A percentile compares a stretch with the other conserved stretches of the same genome.
Evolutionary conservation across 2,797 vertebrate genomes (phyloP).

Genomic region (Tiaroga cobitis): DNA sequence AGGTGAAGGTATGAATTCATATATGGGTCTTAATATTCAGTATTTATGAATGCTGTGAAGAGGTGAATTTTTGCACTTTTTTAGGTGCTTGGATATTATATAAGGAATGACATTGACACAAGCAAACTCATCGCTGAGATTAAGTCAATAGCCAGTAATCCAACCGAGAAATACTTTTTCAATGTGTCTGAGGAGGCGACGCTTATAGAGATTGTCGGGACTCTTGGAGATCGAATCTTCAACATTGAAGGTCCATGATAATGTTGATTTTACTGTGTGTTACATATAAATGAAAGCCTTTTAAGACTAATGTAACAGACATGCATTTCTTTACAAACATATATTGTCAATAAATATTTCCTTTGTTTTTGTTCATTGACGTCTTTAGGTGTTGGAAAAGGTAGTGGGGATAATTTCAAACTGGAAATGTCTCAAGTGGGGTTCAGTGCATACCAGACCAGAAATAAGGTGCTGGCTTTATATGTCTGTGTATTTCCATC

Average conservation of each 20-base stretch:
- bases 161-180: slow-evolving; percentile 85
- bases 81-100: slow-evolving; percentile 79
- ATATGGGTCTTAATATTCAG: background rate
- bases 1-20: background rate
- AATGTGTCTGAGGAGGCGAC: slow-evolving; percentile 87
- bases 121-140: slow-evolving; percentile 86
- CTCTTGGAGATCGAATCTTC: slow-evolving; percentile 92
- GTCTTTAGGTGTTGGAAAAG: slow-evolving; percentile 45
- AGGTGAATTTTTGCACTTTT: background rate
- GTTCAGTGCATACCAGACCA: slow-evolving; percentile 81
- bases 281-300: background rate
- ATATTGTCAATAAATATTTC: background rate
- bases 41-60: background rate
- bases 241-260: slow-evolving; percentile 87
- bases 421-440: slow-evolving; percentile 89
- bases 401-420: slow-evolving; percentile 68
- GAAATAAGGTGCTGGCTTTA: slow-evolving; percentile 47
- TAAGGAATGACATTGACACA: slow-evolving; percentile 76
- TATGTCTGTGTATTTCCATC: background rate
- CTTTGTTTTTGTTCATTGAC: background rate
- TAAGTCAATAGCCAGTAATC: slow-evolving; percentile 83
- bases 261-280: background rate
- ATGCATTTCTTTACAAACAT: background rate
- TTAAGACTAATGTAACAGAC: background rate
- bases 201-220: slow-evolving; percentile 88